phyloP scores from a whole-genome alignment of 2,113 vertebrate species.

The Lycaon pictus region DNA sequence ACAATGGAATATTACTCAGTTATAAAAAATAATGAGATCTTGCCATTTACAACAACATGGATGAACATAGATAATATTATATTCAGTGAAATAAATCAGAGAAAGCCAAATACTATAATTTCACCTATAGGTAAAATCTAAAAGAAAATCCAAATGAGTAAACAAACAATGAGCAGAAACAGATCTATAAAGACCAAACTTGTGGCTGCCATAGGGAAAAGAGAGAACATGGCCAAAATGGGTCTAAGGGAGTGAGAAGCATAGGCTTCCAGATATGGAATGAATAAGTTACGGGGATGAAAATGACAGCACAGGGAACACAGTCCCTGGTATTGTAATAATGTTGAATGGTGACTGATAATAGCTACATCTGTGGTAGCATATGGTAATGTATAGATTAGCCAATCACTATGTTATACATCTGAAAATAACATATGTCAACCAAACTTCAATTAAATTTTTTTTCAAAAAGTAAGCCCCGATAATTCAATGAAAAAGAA shows the following conservation, averaged over 20 bases:
- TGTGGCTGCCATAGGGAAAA: not conserved
- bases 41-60: not conserved
- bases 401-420: not conserved
- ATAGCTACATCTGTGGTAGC: not conserved
- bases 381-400: not conserved
- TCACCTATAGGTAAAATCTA: not conserved
- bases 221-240: not conserved
- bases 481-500: not conserved
- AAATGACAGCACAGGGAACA: not conserved
- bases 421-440: not conserved
- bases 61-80: not conserved
- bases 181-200: not conserved
- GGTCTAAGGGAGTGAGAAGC: not conserved
- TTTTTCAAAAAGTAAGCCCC: not conserved
- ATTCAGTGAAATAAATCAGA: not conserved
- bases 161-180: not conserved
- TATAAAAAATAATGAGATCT: not conserved
- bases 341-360: not conserved
- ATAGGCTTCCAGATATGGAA: not conserved
- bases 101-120: not conserved
- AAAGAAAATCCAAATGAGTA: not conserved
- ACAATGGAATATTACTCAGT: not conserved
- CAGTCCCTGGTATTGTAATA: not conserved
- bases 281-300: not conserved
- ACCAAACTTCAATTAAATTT: not conserved